A percentile compares a stretch with the other conserved stretches of the same genome.
Conservation (phyloP, 2,797 vertebrate genomes). For the Scomberomorus guttatus region DNA sequence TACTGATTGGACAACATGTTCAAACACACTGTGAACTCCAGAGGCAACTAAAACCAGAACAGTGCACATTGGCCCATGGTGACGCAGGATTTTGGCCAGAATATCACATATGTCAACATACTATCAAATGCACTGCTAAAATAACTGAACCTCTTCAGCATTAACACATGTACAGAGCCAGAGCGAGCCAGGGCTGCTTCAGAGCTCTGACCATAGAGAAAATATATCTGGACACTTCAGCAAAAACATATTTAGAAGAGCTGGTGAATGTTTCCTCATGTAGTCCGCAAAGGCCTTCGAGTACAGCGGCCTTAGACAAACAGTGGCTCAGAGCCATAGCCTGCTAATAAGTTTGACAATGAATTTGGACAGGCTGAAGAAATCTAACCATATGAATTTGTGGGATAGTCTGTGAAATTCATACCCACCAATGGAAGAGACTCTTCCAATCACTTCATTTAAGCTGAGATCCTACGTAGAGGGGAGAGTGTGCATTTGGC, state of each 20-base stretch:
- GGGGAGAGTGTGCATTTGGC: conserved; percentile 75
- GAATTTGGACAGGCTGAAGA: conserved; percentile 66
- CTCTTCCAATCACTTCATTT: conserved; percentile 72
- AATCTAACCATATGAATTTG: conserved; percentile 67
- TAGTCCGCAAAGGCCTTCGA: conserved; percentile 74
- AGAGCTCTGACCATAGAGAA: conserved; percentile 70
- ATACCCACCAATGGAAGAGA: conserved; percentile 65
- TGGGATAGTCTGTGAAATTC: conserved; percentile 71
- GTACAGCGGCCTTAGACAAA: conserved; percentile 79
- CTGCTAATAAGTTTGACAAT: conserved; percentile 75
- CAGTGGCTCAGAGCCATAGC: conserved; percentile 76
- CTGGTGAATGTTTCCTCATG: conserved; percentile 74
- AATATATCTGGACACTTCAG: conserved; percentile 81
- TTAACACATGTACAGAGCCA: conserved; percentile 75
- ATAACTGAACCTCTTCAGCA: conserved; percentile 77
- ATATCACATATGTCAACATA: conserved; percentile 79
- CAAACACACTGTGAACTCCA: conserved; percentile 56
- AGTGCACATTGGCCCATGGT: conserved; percentile 59
- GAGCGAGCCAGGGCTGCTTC: conserved; percentile 73
- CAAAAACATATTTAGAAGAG: conserved; percentile 79
- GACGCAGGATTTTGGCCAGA: conserved; percentile 66
- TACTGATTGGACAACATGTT: conserved; percentile 59
- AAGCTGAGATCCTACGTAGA: conserved; percentile 61
- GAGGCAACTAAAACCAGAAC: conserved; percentile 64
- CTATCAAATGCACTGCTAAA: conserved; percentile 79